phyloP scores from a whole-genome alignment of 2,888 invertebrate genomes.

The Hecatera dysodea region DNA sequence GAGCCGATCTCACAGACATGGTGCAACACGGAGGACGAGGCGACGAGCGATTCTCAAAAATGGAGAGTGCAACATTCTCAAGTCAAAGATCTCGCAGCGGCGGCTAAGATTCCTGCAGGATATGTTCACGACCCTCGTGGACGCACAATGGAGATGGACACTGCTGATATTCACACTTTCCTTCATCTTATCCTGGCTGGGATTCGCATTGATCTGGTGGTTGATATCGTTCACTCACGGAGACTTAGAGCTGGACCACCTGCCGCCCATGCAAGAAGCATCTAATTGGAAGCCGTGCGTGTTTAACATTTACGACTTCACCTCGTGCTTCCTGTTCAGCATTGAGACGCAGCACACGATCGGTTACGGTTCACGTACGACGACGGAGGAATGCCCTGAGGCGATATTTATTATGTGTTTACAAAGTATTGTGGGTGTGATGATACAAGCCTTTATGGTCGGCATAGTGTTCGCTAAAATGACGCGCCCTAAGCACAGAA shows the following conservation, averaged over 20 bases:
- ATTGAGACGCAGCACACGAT: constrained; percentile 98
- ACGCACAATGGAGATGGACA: constrained; percentile 98
- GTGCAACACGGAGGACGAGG: constrained; percentile 93
- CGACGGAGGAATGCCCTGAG: constrained; percentile 97
- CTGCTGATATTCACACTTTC: constrained; percentile 96
- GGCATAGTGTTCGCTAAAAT: constrained; percentile 97
- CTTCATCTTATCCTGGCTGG: constrained; percentile 96
- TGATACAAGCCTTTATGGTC: constrained; percentile 95
- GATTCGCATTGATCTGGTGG: constrained; percentile 97
- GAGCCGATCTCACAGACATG: constrained; percentile 93
- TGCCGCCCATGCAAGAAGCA: constrained; percentile 86
- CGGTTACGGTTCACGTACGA: constrained; percentile 96
- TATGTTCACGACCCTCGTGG: constrained; percentile 97
- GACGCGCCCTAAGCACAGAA: constrained; percentile 97
- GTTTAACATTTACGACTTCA: constrained; percentile 94
- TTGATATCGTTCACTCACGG: constrained; percentile 96
- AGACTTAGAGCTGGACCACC: constrained; percentile 93
- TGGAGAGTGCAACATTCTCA: constrained; percentile 98
- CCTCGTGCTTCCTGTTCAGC: constrained; percentile 97
- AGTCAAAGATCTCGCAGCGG: constrained; percentile 96
- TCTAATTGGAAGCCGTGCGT: constrained; percentile 95
- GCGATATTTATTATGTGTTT: constrained; percentile 97
- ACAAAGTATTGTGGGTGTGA: constrained; percentile 96
- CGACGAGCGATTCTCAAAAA: constrained; percentile 97
- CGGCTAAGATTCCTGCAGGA: constrained; percentile 95